Evolutionary conservation across 2,797 vertebrate genomes (phyloP).

Genomic region (Gobio occitaniae): DNA sequence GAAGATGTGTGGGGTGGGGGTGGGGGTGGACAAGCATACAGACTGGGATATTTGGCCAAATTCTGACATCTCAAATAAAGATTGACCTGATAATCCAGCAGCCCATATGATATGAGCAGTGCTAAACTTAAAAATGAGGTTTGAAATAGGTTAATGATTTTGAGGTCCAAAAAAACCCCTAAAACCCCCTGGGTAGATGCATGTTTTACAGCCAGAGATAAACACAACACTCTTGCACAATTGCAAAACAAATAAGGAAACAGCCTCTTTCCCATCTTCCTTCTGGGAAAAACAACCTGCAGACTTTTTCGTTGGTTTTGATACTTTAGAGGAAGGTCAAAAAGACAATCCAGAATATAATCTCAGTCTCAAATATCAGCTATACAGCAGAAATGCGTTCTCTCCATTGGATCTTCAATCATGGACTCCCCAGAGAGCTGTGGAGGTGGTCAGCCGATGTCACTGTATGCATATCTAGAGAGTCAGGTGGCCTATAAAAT

Average conservation of each 20-base stretch:
- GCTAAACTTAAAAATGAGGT: background rate
- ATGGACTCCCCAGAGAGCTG: background rate
- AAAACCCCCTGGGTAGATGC: background rate
- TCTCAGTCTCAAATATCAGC: background rate
- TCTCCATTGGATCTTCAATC: background rate
- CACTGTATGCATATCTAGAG: background rate
- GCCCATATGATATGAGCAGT: background rate
- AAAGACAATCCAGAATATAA: constrained; percentile 7
- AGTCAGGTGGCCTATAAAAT: background rate
- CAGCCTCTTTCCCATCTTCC: too few species aligned
- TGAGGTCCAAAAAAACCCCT: background rate
- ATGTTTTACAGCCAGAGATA: background rate
- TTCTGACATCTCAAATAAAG: constrained; percentile 9
- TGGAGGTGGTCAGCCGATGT: background rate
- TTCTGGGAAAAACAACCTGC: too few species aligned
- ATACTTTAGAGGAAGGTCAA: too few species aligned
- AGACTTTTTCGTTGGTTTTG: too few species aligned
- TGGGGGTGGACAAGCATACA: background rate
- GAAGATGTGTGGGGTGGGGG: background rate
- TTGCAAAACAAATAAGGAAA: too few species aligned
- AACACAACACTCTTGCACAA: constrained; percentile 2
- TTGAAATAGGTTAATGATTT: background rate
- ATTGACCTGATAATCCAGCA: background rate
- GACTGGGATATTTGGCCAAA: background rate
- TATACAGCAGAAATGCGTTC: background rate